Evolutionary conservation across 2,888 invertebrate species (phyloP), one percentile per base, ranked within the genome.

Genomic region (Podabrus alpinus): DNA sequence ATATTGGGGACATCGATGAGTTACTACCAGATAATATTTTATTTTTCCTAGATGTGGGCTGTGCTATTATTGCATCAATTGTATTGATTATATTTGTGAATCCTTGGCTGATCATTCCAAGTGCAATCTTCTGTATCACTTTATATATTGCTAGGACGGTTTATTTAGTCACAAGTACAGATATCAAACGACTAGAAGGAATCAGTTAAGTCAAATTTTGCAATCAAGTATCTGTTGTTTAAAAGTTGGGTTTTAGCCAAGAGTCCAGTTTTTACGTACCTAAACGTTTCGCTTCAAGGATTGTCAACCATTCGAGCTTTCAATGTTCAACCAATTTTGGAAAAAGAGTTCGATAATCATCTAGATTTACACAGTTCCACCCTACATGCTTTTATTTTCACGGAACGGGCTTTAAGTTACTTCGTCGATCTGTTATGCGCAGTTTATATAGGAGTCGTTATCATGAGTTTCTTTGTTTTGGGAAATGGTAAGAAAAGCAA

Each of bases 141-240:
- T 96, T 97, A 88, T 93, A 94, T 84, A 89, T 91, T 15, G 88
- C 96, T 62, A 89, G 97, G 68, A 90, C 91, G 71, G 92, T 95
- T 86, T 97, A 96, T 87, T 86, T 97, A 72, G 88, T 92, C 67
- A 94, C 96, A 7, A 94, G 96, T 61, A 89, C 96, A 79, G 93
- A 93, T 87, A 90, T 97, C 77, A 97, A 94, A 86, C 91, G 94
- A 82, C 89, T 94, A 85, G 94, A 94, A 89, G 94, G 94, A 86
- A 91, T 93, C 86, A 94, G 94, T 94, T n/a, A 88, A 92, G 93
- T 92, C 64, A 24, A n/a, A n/a, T 2, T 21, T 13, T 11, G 86
- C 64, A 88, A 96, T 96, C 96, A 78, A 93, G 97, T 75, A 97
- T 82, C 98, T 98, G 0, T 95, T 99, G 13, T 98, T 97, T 88